Base-by-base conservation (phyloP, 2,888 invertebrate species). In the Pterobdella sp. region DNA sequence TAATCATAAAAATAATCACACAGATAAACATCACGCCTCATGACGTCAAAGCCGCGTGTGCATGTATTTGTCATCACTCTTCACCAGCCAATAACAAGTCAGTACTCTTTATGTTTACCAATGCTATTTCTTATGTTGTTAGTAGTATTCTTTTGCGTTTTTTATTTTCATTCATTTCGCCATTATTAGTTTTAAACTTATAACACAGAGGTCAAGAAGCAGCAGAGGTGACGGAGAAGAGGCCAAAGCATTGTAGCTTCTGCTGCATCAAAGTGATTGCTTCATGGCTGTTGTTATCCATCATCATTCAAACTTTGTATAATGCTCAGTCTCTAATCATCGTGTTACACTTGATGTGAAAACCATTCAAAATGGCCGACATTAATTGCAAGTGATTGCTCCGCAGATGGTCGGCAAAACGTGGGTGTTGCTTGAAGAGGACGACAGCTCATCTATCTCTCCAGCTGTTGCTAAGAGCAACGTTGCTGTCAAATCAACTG, bases 211-310 rank as follows among this genome's bases (percentile, higher is more conserved):
- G 60, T 56, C 60, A 56, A 56, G 60, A 4, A 7, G 60, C 10
- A 4, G n/a, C n/a, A 22, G 60, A 56, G n/a, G 60, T 26, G 60
- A 22, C n/a, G n/a, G 60, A 56, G 4, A 56, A n/a, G n/a, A 56
- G 26, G n/a, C 7, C 4, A 3, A 56, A 22, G n/a, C 60, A 56
- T n/a, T 56, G 60, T 56, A 4, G n/a, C n/a, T 56, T 26, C 60
- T 56, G 60, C 60, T 56, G n/a, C 60, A 56, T 56, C 60, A 56
- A 56, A 26, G 60, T 56, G 60, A 26, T 56, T n/a, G n/a, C n/a
- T n/a, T n/a, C n/a, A n/a, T n/a, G n/a, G n/a, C n/a, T n/a, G n/a
- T n/a, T n/a, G n/a, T n/a, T n/a, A n/a, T n/a, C n/a, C n/a, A n/a
- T n/a, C n/a, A n/a, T n/a, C n/a, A n/a, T n/a, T n/a, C n/a, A n/a